Base-by-base conservation (phyloP, 2,888 invertebrate species). In the Lasioglossum villosulum region DNA sequence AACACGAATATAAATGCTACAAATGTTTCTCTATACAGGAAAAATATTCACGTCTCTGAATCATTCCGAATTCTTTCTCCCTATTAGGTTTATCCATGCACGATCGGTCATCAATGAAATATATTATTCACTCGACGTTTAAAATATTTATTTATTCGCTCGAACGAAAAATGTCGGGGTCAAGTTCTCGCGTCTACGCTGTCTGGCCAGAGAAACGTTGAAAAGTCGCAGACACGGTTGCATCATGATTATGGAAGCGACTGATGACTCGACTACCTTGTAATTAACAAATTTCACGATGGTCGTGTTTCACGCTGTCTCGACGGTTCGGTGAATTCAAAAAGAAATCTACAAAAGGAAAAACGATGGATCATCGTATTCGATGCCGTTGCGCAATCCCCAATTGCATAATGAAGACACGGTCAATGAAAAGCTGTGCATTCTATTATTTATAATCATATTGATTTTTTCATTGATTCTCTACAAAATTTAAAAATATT, bases 181-280 rank as follows among this genome's bases (percentile, higher is more conserved):
- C 59, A 27, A 59, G 59, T 59, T 59, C 27, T 27, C 27, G 5
- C 14, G 59, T 16, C 16, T 27, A 59, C 27, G 19, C 3, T 10
- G 10, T 68, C 68, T 23, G 37, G 23, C 34, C 71, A n/a, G 56
- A 66, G 66, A 66, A 80, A 80, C 23, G 14, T 59, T 27, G 16
- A 37, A 23, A 45, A 71, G 34, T n/a, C 63, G 14, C 56, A 48
- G 52, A 5, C 27, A 34, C 14, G 8, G 8, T 75, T 78, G 66
- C 59, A 42, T 68, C 68, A 79, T 5, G 14, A 34, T 66, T 30
- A 34, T 75, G 37, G 73, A 75, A 30, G 45, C 34, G 19, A 56
- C 59, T 68, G 73, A 66, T 37, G 56, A 16, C 70, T 78, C 75
- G 79, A 76, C 63, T 39, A n/a, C 68, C 83, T 73, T 74, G 77